Percentiles rank a stretch among this genome's conserved stretches.
Conservation (phyloP, 2,888 invertebrate species). For the Bimastos eiseni region DNA sequence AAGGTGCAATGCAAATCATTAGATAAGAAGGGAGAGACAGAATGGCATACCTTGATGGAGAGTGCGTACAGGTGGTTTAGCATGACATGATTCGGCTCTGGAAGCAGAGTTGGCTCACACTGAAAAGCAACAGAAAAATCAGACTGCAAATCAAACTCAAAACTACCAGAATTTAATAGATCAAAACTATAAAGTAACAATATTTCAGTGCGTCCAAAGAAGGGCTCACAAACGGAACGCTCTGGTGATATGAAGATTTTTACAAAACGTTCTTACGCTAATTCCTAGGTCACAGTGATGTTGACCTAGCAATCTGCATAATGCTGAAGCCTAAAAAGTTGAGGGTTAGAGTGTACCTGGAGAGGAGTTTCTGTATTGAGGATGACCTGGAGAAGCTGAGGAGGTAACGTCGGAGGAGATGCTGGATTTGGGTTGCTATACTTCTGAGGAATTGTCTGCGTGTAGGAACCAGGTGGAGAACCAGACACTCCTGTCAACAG, state of each 20-base stretch:
- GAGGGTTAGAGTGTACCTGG: conserved; percentile 49
- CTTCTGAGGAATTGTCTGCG: conserved; percentile 82
- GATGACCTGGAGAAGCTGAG: conserved; percentile 96
- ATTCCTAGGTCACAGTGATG: too few species aligned
- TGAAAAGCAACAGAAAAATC: conserved; percentile 59
- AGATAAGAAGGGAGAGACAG: not conserved
- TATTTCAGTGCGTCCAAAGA: too few species aligned
- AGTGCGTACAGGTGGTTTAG: conserved; percentile 98
- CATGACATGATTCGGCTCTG: conserved; percentile 99
- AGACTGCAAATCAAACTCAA: not conserved
- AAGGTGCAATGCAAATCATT: not conserved
- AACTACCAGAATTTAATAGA: too few species aligned
- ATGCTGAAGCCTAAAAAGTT: too few species aligned
- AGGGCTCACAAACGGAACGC: too few species aligned
- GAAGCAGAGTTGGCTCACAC: conserved; percentile 96
- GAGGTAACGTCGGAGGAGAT: conserved; percentile 94
- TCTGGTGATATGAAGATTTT: too few species aligned
- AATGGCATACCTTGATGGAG: conserved; percentile 79
- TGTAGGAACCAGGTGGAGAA: conserved; percentile 64
- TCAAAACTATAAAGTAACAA: too few species aligned
- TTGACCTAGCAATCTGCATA: too few species aligned
- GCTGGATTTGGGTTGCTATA: conserved; percentile 86
- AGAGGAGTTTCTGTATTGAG: conserved; percentile 94
- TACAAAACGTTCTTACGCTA: too few species aligned
- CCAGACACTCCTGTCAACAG: conserved; percentile 33